Base-by-base conservation (phyloP, 2,888 invertebrate species). In the Petrolisthes cinctipes region DNA sequence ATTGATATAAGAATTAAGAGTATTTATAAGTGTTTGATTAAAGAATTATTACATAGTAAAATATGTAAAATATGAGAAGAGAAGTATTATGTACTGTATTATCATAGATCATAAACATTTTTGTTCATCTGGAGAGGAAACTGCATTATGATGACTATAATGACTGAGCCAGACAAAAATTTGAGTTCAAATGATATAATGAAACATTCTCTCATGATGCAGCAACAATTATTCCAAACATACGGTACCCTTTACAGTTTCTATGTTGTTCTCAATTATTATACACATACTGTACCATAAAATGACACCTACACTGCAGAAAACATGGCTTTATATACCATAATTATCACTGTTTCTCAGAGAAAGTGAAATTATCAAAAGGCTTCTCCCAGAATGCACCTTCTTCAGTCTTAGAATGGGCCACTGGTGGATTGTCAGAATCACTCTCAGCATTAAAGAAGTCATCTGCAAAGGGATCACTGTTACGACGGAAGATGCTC, bases 381-480 rank as follows among this genome's bases (percentile, higher is more conserved):
- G 87, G 86, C 57, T 89, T 85, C 54, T 89, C 85, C 89, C 89
- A 89, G 78, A 89, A 89, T 4, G 83, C 82, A 53, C 87, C 87
- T 14, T n/a, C 87, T 23, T 86, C 86, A 56, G 71, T 73, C 81
- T 82, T 85, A 23, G 66, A 68, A 7, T 73, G 57, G 20, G 84
- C 78, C 7, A 51, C 51, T 51, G 56, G 51, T 17, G 56, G 17
- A n/a, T 20, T 17, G 51, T n/a, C 75, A 4, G 53, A 57, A 66
- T 85, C 80, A 56, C 51, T 20, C 11, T 86, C 86, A 14, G 84
- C 86, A 78, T 79, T 76, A 82, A 91, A 91, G 84, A 91, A 91
- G 56, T 91, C 91, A 37, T 91, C 91, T 57, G 91, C 91, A 86
- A 91, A 91, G 4, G 91, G 91, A 81, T 91, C 91, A 51, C 91